Evolutionary conservation across 1,140 invertebrate species (phyloP).

Genomic region (Acarapis woodi): DNA sequence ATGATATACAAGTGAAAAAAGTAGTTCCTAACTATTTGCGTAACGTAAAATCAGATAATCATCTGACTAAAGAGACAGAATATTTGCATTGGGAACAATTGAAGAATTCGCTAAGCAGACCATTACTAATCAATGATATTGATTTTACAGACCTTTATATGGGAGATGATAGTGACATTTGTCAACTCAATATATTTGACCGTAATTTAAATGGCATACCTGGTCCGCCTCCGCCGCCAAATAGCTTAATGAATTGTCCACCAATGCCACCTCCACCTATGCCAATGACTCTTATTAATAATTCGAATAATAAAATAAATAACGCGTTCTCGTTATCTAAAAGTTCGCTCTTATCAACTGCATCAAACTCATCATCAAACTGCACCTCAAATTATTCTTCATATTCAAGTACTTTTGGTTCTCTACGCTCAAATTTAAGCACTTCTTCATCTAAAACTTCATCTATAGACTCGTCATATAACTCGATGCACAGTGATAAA

Average conservation of each 20-base stretch:
- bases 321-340: background rate
- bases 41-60: background rate
- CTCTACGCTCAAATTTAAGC: conserved; percentile 1
- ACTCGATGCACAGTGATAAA: background rate
- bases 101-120: conserved; percentile 35
- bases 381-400: no score
- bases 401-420: no score
- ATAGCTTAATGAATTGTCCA: conserved; percentile 4
- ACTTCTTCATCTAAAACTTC: conserved; percentile 9
- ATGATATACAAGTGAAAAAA: no score
- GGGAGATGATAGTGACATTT: conserved; percentile 27
- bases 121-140: conserved; percentile 66
- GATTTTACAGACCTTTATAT: conserved; percentile 71
- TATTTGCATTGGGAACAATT: conserved; percentile 76
- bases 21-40: no score
- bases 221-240: conserved; percentile 6
- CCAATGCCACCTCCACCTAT: conserved; percentile 16
- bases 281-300: conserved; percentile 1
- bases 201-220: no score
- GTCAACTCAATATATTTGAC: conserved; percentile 1
- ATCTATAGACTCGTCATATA: no score
- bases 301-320: background rate
- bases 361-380: conserved; percentile 4
- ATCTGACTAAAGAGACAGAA: conserved; percentile 27
- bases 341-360: no score